Evolutionary conservation across 2,797 vertebrate species (phyloP).

Genomic region (Micrastur ruficollis): DNA sequence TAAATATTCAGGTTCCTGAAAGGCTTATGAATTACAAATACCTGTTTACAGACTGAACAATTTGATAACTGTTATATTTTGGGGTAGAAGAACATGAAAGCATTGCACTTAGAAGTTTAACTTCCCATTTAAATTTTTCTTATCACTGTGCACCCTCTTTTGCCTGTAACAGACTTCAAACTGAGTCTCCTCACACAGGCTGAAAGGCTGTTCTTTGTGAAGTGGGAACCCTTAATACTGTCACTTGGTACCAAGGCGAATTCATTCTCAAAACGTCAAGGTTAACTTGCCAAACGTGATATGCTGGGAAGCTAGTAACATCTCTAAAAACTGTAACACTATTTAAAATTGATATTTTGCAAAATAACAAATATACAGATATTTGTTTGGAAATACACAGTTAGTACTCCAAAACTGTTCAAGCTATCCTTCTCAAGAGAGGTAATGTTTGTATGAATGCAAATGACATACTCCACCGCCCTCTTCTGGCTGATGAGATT

Average conservation of each 20-base stretch:
- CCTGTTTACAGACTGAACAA: neutral
- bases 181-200: neutral
- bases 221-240: neutral
- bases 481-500: conserved; percentile 6
- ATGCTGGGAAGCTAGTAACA: neutral
- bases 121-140: neutral
- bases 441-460: neutral
- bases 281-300: neutral
- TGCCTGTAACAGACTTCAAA: accelerated
- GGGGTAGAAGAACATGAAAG: neutral
- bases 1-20: neutral
- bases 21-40: neutral
- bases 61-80: neutral
- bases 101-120: neutral
- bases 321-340: neutral
- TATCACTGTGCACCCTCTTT: neutral
- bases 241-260: neutral
- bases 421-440: neutral
- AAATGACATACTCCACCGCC: neutral
- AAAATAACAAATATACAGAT: neutral
- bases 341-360: neutral
- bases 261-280: neutral
- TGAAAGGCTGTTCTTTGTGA: neutral
- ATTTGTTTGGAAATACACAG: neutral
- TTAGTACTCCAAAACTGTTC: neutral